These are phyloP conservation scores for Atopsyche davidsoni DNA, from an alignment of 1,140 invertebrate genomes.

Conservation along the genomic window DNA sequence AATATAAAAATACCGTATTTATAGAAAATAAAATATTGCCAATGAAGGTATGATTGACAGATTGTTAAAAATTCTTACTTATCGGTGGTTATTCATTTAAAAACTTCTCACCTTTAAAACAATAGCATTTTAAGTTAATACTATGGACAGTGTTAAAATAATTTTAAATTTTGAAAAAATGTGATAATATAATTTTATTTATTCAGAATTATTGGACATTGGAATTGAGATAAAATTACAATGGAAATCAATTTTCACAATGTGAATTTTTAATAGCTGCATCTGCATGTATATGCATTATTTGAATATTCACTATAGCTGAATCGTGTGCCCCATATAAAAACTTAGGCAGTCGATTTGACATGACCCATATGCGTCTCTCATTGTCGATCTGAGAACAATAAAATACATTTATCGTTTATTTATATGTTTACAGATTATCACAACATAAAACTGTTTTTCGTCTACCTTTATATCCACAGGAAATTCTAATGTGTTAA, in stretches of 20 bases:
- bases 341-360: conserved; percentile 58
- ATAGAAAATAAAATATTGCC: no score
- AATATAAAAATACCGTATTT: no score
- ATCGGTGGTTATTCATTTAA: no score
- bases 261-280: conserved; percentile 4
- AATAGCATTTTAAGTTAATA: no score
- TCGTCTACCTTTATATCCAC: conserved; percentile 43
- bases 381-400: conserved; percentile 46
- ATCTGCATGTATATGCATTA: conserved; percentile 4
- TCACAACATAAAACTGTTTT: background rate
- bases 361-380: conserved; percentile 57
- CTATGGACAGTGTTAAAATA: no score
- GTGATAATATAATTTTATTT: no score
- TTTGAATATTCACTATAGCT: conserved; percentile 43
- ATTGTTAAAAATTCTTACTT: no score
- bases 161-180: no score
- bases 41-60: no score
- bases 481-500: conserved; percentile 28
- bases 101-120: no score
- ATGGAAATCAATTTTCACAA: background rate
- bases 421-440: conserved; percentile 1
- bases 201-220: no score
- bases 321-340: conserved; percentile 50
- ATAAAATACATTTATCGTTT: conserved; percentile 4
- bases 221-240: no score